Conservation (phyloP, 1,140 invertebrate genomes). For the Drosophila santomea region DNA sequence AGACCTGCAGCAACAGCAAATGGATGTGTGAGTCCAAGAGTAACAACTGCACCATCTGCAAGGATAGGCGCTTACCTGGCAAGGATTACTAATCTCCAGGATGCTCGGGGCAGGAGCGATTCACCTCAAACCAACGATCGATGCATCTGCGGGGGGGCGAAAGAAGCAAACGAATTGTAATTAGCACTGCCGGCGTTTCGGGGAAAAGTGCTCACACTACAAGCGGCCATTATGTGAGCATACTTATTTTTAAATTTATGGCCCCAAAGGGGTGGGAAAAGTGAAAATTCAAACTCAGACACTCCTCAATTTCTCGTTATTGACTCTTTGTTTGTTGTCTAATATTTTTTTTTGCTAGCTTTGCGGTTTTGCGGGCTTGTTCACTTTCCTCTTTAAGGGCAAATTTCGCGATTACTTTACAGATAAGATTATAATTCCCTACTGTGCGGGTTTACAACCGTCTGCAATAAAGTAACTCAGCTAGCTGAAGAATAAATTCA, state of each 20-base stretch:
- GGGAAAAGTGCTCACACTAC: background rate
- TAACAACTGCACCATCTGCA: background rate
- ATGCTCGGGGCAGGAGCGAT: constrained; percentile 98
- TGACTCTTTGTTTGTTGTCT: constrained; percentile 4
- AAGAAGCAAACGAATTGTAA: background rate
- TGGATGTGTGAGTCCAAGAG: background rate
- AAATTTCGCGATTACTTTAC: background rate
- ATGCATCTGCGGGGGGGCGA: constrained; percentile 91
- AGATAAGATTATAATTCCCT: background rate
- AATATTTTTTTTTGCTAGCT: background rate
- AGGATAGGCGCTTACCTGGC: constrained; percentile 58
- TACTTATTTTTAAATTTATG: constrained; percentile 2
- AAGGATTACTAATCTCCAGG: constrained; percentile 92
- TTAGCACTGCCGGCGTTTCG: background rate
- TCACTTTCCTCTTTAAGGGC: background rate
- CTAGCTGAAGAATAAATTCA: background rate
- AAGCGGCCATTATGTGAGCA: background rate
- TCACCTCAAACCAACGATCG: constrained; percentile 98
- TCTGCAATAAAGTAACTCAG: background rate
- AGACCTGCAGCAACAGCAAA: constrained; percentile 17
- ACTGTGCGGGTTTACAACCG: background rate
- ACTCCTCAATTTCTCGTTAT: constrained; percentile 7
- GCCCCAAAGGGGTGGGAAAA: background rate
- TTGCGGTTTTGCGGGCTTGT: background rate
- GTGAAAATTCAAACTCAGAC: constrained; percentile 4